Conservation (phyloP, 2,113 vertebrate species). For the Megaleporinus macrocephalus region DNA sequence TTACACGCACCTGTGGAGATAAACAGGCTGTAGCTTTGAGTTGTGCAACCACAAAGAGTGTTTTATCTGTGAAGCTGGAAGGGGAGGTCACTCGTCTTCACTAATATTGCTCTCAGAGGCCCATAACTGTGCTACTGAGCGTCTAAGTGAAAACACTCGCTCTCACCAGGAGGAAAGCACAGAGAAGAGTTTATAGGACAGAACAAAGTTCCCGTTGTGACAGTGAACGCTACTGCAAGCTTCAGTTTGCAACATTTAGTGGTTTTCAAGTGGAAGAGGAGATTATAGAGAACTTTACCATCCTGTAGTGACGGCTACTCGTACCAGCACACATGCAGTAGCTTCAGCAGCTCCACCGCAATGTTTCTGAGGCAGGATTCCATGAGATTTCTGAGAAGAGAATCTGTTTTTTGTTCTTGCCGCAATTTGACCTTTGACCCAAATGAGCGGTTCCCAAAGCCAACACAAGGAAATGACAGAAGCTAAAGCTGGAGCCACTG, state of each 20-base stretch:
- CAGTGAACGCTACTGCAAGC: background rate
- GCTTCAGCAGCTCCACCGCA: background rate
- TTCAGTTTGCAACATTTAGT: background rate
- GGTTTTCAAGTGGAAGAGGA: conserved; percentile 5
- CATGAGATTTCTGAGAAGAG: conserved; percentile 33
- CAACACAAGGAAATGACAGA: conserved; percentile 60
- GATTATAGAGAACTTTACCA: conserved; percentile 7
- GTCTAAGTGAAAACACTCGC: background rate
- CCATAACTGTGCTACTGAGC: background rate
- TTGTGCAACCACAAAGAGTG: background rate
- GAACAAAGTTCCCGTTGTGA: background rate
- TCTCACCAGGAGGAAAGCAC: background rate
- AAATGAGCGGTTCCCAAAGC: conserved; percentile 65
- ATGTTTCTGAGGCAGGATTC: conserved; percentile 41
- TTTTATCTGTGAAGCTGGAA: background rate
- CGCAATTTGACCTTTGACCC: conserved; percentile 63
- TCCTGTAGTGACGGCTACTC: background rate
- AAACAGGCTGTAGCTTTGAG: background rate
- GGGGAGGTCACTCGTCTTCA: background rate
- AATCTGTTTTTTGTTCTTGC: conserved; percentile 35
- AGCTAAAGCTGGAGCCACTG: conserved; percentile 53
- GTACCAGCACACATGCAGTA: background rate
- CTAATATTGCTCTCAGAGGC: background rate
- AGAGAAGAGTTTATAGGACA: background rate
- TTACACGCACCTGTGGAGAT: background rate